These are phyloP conservation scores for Cygnus atratus DNA, from an alignment of 2,113 vertebrate species.

Conservation along the genomic window DNA sequence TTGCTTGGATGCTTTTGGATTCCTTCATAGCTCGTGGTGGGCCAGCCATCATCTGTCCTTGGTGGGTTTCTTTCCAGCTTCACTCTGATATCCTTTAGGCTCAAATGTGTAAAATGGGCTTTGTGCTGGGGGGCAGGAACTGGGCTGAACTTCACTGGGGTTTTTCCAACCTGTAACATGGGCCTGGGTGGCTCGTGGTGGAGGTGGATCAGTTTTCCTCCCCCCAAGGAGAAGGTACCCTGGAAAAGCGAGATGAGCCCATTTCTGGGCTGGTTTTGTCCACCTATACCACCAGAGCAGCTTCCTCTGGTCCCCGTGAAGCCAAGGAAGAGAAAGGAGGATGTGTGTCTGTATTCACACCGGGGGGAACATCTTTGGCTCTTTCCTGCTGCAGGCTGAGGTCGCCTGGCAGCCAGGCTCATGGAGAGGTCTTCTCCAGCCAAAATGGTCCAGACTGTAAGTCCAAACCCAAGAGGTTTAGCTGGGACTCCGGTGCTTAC, in stretches of 20 bases:
- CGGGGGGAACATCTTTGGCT: background rate
- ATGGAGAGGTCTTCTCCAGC: too few species aligned
- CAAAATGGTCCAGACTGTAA: background rate
- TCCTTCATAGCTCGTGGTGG: background rate
- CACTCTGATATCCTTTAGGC: background rate
- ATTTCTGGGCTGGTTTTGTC: background rate
- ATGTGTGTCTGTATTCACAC: background rate
- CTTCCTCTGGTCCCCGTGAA: background rate
- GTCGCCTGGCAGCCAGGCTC: background rate
- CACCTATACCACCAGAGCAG: background rate
- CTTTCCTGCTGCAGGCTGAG: background rate
- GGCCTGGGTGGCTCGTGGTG: background rate
- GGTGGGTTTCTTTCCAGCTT: background rate
- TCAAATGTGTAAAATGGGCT: background rate
- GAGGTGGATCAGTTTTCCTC: background rate
- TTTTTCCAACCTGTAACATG: background rate
- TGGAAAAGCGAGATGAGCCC: background rate
- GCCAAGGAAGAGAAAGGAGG: background rate
- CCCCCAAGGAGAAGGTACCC: background rate
- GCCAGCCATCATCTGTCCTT: background rate
- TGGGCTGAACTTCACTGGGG: background rate
- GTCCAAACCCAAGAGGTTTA: background rate
- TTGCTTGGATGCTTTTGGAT: background rate
- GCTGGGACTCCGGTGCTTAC: background rate
- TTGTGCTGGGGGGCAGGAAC: background rate